These are phyloP conservation scores for Sebastes oblongus DNA, from an alignment of 2,797 vertebrate genomes.

Conservation along the genomic window DNA sequence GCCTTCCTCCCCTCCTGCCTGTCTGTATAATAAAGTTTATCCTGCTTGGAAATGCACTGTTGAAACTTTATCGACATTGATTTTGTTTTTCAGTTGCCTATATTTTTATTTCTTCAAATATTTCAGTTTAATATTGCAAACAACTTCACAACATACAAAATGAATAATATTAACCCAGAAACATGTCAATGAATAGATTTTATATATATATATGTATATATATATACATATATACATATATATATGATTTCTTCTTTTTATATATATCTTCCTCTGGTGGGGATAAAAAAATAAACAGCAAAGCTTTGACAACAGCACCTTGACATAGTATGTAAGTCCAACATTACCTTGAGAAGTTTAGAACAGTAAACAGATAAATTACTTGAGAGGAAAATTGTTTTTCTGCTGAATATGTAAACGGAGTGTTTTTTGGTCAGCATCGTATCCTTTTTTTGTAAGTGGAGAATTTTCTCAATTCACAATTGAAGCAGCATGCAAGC, in stretches of 20 bases:
- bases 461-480: slow-evolving; percentile 99
- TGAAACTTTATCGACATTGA: slow-evolving; percentile 87
- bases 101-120: slow-evolving; percentile 95
- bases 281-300: slow-evolving; percentile 95
- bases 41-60: slow-evolving; percentile 74
- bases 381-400: slow-evolving; percentile 94
- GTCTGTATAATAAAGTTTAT: slow-evolving; percentile 37
- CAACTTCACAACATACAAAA: slow-evolving; percentile 98
- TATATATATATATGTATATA: slow-evolving; percentile 78
- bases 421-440: slow-evolving; percentile 97
- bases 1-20: slow-evolving; percentile 8
- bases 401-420: slow-evolving; percentile 98
- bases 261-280: slow-evolving; percentile 87
- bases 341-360: slow-evolving; percentile 97
- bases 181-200: slow-evolving; percentile 87
- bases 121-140: slow-evolving; percentile 97
- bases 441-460: slow-evolving; percentile 82
- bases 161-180: slow-evolving; percentile 92
- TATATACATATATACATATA: slow-evolving; percentile 57
- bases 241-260: slow-evolving; percentile 49
- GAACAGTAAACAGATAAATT: slow-evolving; percentile 99
- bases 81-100: slow-evolving; percentile 94
- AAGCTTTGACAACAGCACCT: slow-evolving; percentile 99
- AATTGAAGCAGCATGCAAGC: slow-evolving; percentile 99
- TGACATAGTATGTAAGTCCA: slow-evolving; percentile 99